These are phyloP conservation scores for Acanthosepion pharaonis DNA, from an alignment of 2,888 invertebrate species.

Conservation along the genomic window DNA sequence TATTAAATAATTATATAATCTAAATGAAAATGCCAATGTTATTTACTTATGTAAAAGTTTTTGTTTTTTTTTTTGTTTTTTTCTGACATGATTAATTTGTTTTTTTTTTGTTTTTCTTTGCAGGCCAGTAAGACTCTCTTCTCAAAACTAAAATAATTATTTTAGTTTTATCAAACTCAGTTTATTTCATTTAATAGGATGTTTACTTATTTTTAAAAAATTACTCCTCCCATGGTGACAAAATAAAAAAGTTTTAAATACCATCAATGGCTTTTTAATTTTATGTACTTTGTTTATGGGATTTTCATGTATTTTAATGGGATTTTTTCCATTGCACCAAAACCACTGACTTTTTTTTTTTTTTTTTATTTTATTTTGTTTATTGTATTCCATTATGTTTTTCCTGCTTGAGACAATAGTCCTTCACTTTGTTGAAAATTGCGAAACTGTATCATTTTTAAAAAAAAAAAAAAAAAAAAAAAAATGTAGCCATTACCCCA, in stretches of 20 bases:
- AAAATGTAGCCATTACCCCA: no score
- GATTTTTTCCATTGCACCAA: not conserved
- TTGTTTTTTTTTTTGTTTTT: not conserved
- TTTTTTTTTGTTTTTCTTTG: not conserved
- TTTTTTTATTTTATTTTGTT: no score
- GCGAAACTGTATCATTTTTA: no score
- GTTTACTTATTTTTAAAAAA: not conserved
- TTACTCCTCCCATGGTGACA: not conserved
- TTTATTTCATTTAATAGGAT: not conserved
- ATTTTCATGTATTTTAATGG: not conserved
- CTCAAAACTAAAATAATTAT: not conserved
- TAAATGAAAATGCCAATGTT: no score
- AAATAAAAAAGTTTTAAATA: not conserved
- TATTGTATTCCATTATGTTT: no score
- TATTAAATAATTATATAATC: no score
- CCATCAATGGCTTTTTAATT: not conserved
- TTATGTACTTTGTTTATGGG: not conserved
- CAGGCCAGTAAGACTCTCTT: constrained; percentile 22
- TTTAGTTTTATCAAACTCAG: not conserved
- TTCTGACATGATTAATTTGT: not conserved
- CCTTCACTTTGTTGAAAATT: no score
- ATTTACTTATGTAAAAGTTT: no score
- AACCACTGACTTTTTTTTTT: not conserved
- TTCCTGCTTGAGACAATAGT: no score
- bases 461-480: no score